Evolutionary conservation across 2,797 vertebrate genomes (phyloP).

Genomic region (Bovichtus variegatus): DNA sequence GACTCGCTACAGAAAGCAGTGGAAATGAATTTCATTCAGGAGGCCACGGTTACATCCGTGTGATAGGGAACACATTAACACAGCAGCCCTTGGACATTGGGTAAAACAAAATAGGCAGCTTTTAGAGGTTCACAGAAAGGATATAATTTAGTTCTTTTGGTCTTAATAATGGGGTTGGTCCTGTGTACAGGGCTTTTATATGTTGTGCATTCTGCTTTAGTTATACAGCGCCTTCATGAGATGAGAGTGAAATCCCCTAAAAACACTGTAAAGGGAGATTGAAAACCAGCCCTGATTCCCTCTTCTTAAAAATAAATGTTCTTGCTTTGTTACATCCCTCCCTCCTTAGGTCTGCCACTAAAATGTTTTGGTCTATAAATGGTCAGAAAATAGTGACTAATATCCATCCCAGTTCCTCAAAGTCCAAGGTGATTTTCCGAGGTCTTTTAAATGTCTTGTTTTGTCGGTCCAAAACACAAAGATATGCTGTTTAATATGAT

Average conservation of each 20-base stretch:
- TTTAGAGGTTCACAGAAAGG: slow-evolving; percentile 3
- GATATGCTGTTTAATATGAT: too few species aligned
- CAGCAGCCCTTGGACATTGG: slow-evolving; percentile 5
- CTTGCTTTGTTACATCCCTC: not conserved
- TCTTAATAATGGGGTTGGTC: slow-evolving; percentile 28
- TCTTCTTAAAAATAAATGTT: not conserved
- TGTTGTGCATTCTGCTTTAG: not conserved
- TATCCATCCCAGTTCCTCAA: too few species aligned
- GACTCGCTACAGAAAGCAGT: not conserved
- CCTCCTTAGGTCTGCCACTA: too few species aligned
- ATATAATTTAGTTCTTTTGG: slow-evolving; percentile 9
- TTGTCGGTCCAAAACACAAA: too few species aligned
- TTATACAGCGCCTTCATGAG: not conserved
- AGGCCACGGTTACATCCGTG: not conserved
- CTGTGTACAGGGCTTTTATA: slow-evolving; percentile 18
- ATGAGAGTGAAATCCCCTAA: not conserved
- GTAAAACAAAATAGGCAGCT: not conserved
- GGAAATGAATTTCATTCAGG: slow-evolving; percentile 3
- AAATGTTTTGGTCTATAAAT: too few species aligned
- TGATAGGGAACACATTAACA: slow-evolving; percentile 13
- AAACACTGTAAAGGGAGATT: not conserved
- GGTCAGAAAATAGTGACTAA: too few species aligned
- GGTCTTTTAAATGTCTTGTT: too few species aligned
- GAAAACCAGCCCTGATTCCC: not conserved
- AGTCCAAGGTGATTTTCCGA: too few species aligned